Base-by-base conservation (phyloP, 2,888 invertebrate species). In the Plebejus melissa region DNA sequence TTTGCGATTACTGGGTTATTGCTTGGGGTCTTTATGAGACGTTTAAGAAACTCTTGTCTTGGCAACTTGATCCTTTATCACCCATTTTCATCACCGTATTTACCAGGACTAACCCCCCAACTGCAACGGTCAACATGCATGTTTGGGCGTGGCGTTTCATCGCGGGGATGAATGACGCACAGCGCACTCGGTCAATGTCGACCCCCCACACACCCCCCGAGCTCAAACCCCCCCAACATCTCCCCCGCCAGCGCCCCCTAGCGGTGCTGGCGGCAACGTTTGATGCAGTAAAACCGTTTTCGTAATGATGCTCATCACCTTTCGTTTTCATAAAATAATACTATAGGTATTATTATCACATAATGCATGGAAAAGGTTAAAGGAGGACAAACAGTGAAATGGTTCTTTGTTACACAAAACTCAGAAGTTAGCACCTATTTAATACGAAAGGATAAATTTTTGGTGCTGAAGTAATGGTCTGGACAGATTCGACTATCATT, bases 151-250 rank as follows among this genome's bases (percentile, higher is more conserved):
- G 75, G 74, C 72, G 16, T 41, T 57, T 54, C 65, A 36, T 32
- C 65, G 41, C 11, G 9, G 54, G 74, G 32, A 65, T 69, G 78
- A 79, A 79, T 80, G 80, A 79, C 79, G 78, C 80, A 80, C 77
- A 78, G 78, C 79, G 78, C 80, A 80, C 77, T 77, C 76, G 80
- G 80, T 80, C 80, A 80, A 80, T 80, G 80, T 80, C 79, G 77
- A 77, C 76, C 58, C 78, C 75, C 72, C 46, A 22, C 22, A 32
- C 65, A 57, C 71, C 60, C 75, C 74, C 50, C n/a, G 57, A 72
- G 4, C 70, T 58, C 76, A n/a, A 70, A 4, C 60, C 41, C 75
- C 75, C 69, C 9, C 50, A 6, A 16, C 22, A 32, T 41, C 7
- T 4, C 36, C 32, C 13, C 11, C 46, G n/a, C 54, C 54, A 16